phyloP scores from a whole-genome alignment of 1,140 invertebrate species.

The Saccostrea glomerata region DNA sequence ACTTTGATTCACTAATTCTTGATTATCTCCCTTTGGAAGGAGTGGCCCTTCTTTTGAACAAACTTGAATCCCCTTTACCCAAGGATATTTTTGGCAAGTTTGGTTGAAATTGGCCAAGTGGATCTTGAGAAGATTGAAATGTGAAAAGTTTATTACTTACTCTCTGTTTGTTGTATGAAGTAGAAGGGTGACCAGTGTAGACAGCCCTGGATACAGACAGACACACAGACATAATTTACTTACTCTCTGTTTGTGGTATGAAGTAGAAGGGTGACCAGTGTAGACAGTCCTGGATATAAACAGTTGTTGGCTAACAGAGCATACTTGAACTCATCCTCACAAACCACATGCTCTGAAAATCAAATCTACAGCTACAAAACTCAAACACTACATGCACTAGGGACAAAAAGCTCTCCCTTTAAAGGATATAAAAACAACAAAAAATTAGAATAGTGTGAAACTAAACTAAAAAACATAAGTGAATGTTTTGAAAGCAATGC shows the following conservation, averaged over 20 bases:
- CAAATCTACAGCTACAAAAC: conserved; percentile 34
- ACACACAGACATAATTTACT: conserved; percentile 79
- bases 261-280: conserved; percentile 95
- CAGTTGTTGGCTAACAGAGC: conserved; percentile 98
- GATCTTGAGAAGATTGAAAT: no score
- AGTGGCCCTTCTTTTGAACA: no score
- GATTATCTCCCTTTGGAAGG: no score
- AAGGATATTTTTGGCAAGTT: no score
- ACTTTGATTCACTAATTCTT: no score
- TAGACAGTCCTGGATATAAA: conserved; percentile 97
- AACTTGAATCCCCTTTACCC: no score
- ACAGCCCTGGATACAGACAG: conserved; percentile 89
- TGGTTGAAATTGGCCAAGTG: no score
- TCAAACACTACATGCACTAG: neutral
- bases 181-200: conserved; percentile 96
- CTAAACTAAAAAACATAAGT: neutral
- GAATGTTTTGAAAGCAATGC: no score
- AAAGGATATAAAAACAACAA: neutral
- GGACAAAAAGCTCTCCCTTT: neutral
- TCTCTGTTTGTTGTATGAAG: conserved; percentile 97
- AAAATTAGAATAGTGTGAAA: neutral
- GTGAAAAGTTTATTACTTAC: conserved; percentile 84
- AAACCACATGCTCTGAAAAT: conserved; percentile 92
- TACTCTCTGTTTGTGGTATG: conserved; percentile 98
- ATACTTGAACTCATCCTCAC: conserved; percentile 98